Percentiles rank a stretch among this genome's conserved stretches.
These are phyloP conservation scores for Lithobates pipiens DNA, from an alignment of 2,797 vertebrate species.

Conservation along the genomic window DNA sequence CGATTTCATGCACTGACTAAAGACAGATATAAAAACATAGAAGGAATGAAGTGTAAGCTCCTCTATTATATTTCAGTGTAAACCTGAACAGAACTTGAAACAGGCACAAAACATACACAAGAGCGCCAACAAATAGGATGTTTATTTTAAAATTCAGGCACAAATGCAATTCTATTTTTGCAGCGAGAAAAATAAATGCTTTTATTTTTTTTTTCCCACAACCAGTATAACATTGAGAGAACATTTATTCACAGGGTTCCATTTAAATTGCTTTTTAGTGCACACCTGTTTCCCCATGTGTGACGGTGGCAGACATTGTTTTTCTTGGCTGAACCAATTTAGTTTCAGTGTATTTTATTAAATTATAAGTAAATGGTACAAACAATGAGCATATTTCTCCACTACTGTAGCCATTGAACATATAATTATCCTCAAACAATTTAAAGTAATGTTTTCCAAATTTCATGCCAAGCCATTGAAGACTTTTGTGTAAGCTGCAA, in stretches of 20 bases:
- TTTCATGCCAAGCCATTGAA: background rate
- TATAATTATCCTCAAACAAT: background rate
- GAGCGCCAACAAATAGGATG: slow-evolving; percentile 15
- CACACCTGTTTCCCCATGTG: background rate
- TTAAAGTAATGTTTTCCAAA: background rate
- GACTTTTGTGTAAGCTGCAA: no score
- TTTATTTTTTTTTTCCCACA: background rate
- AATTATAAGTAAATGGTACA: background rate
- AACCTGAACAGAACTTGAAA: slow-evolving; percentile 1
- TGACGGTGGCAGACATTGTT: background rate
- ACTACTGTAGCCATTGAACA: background rate
- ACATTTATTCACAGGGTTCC: background rate
- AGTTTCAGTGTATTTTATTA: background rate
- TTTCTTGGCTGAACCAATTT: background rate
- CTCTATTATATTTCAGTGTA: slow-evolving; percentile 1
- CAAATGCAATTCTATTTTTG: slow-evolving; percentile 16
- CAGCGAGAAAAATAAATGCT: slow-evolving; percentile 17
- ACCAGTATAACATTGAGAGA: background rate
- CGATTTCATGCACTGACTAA: slow-evolving; percentile 49
- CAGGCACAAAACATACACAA: slow-evolving; percentile 22
- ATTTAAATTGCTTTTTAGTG: background rate
- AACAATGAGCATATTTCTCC: background rate
- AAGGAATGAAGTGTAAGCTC: slow-evolving; percentile 2
- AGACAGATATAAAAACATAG: slow-evolving; percentile 55
- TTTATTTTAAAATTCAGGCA: slow-evolving; percentile 36